Evolutionary conservation across 2,888 invertebrate species (phyloP).

Genomic region (Eristalis arbustorum): DNA sequence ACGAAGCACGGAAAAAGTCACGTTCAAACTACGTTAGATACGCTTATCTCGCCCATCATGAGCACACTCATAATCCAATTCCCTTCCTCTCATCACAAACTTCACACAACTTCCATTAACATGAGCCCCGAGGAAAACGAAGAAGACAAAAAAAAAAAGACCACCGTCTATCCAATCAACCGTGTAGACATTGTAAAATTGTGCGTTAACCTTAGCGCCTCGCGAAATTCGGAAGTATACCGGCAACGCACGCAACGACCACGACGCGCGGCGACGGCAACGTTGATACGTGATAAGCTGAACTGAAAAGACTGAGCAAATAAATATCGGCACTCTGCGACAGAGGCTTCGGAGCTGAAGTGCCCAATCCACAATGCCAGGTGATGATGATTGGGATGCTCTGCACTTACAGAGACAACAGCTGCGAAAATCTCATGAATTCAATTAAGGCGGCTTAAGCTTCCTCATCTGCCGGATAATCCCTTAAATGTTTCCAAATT

Average conservation of each 20-base stretch:
- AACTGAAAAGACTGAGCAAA: too few relatives aligned
- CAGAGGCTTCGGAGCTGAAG: conserved; percentile 10
- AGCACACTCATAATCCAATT: conserved; percentile 17
- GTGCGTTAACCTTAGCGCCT: conserved; percentile 43
- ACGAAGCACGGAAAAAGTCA: conserved; percentile 1
- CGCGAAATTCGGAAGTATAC: conserved; percentile 6
- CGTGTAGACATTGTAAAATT: conserved; percentile 63
- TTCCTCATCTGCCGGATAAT: conserved; percentile 18
- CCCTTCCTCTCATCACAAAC: not conserved
- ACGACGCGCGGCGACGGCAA: too few relatives aligned
- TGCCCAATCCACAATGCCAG: conserved; percentile 19
- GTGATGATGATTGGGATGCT: conserved; percentile 29
- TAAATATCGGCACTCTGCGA: not conserved
- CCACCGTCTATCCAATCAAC: conserved; percentile 34
- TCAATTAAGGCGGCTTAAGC: conserved; percentile 47
- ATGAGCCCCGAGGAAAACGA: conserved; percentile 4
- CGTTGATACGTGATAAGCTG: too few relatives aligned
- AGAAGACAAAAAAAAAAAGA: conserved; percentile 11
- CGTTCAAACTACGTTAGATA: conserved; percentile 14
- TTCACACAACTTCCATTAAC: conserved; percentile 2
- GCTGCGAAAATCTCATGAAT: conserved; percentile 45
- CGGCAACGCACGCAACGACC: not conserved
- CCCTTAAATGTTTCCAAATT: conserved; percentile 31
- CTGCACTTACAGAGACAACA: not conserved
- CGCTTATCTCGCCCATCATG: not conserved